These are phyloP conservation scores for Drosophila imparisetae DNA, from an alignment of 2,888 invertebrate species.

Conservation along the genomic window DNA sequence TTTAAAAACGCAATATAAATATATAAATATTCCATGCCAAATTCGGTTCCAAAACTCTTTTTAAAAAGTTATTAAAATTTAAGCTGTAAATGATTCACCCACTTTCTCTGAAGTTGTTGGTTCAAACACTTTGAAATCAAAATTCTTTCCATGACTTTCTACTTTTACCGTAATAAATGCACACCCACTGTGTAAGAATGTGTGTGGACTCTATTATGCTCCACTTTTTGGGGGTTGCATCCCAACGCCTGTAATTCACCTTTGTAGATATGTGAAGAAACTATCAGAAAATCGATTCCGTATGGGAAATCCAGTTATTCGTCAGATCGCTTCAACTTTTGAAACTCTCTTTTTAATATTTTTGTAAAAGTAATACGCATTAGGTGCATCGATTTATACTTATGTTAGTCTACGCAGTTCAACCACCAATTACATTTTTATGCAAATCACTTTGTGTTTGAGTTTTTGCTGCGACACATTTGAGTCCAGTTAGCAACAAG, in stretches of 20 bases:
- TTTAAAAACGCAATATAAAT: not conserved
- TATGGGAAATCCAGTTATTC: not conserved
- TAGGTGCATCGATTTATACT: not conserved
- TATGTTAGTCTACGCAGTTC: not conserved
- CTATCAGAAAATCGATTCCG: not conserved
- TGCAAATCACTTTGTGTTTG: slow-evolving; percentile 63
- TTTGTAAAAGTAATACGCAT: not conserved
- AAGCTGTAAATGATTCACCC: not conserved
- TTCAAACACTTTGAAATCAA: not conserved
- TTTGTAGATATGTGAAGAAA: not conserved
- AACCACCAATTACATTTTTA: slow-evolving; percentile 42
- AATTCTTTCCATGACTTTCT: not conserved
- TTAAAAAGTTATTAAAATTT: not conserved
- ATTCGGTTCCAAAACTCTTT: not conserved
- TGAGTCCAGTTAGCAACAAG: slow-evolving; percentile 4
- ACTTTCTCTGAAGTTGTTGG: too few relatives aligned
- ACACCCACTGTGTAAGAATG: not conserved
- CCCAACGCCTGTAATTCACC: not conserved
- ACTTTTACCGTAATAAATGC: not conserved
- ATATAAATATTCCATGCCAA: not conserved
- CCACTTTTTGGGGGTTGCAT: not conserved
- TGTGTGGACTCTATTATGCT: not conserved
- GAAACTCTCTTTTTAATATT: not conserved
- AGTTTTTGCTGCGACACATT: slow-evolving; percentile 37
- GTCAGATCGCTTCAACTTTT: not conserved